Percentiles rank a stretch among this genome's conserved stretches.
Evolutionary conservation across 2,797 vertebrate species (phyloP).

Genomic region (Eulemur mongoz): DNA sequence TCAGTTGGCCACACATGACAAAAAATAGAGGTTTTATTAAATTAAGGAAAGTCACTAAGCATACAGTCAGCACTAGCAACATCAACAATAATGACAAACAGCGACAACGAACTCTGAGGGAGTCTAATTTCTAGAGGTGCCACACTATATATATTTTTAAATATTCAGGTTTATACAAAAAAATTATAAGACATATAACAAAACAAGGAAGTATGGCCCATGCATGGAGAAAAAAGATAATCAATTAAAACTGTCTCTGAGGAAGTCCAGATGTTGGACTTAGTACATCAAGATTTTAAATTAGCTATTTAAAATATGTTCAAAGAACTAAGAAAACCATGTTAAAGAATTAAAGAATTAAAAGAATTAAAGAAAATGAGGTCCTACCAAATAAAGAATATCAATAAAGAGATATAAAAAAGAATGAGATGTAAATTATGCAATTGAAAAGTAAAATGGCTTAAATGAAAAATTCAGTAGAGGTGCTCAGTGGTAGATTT

Average conservation of each 20-base stretch:
- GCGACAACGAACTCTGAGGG: too few species aligned
- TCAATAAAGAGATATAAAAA: neutral
- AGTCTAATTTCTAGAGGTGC: neutral
- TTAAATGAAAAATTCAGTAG: neutral
- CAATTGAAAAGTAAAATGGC: neutral
- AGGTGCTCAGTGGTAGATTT: neutral
- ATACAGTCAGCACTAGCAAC: neutral
- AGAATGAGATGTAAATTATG: neutral
- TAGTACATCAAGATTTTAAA: neutral
- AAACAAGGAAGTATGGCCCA: neutral
- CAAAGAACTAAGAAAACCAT: neutral
- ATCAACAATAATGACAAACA: neutral
- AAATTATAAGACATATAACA: neutral
- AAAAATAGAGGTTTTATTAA: neutral
- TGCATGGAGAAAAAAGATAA: neutral
- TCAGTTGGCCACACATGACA: neutral
- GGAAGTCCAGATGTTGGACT: neutral
- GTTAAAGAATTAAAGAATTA: neutral
- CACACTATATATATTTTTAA: neutral
- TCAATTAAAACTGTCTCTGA: neutral
- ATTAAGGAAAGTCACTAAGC: neutral
- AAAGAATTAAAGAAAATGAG: neutral
- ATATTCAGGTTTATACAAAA: neutral
- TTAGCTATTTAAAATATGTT: neutral
- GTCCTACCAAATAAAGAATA: neutral